Evolutionary conservation across 2,888 invertebrate species (phyloP), one percentile per base, ranked within the genome.

Genomic region (Philonicus albiceps): DNA sequence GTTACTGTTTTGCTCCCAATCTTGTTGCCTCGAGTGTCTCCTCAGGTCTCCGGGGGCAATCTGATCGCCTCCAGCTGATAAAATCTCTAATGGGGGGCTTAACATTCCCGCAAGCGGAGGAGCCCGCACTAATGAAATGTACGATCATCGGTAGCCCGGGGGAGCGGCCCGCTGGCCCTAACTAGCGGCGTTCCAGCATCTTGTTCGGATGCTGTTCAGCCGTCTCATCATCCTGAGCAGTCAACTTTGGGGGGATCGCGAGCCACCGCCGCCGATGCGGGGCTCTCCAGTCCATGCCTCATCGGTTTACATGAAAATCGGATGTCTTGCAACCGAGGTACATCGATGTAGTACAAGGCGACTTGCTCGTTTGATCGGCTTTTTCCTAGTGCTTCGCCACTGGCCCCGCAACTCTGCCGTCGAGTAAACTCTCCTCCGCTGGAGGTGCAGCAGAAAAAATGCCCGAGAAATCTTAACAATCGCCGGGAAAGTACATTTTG

Each of bases 281-380:
- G 80, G 30, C 72, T 75, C 43, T 11, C 27, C 19, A 75, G 85
- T 74, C 85, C 86, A 87, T 87, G 85, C 85, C 84, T 86, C 87
- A 87, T 86, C 80, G 85, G 53, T 86, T 86, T 86, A 87, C 87
- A 87, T 53, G 87, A 85, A 80, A 87, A 87, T 31, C 76, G 75
- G 84, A 86, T 87, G 87, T 87, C 86, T 86, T 87, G 78, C 85
- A 84, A 85, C 49, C 55, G 22, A 53, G 37, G 31, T 53, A 85
- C 85, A 74, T 75, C 75, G 53, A 53, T 85, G 75, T 85, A 75
- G 49, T 75, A 85, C 85, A 85, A 75, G 75, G 31, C 74, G 74
- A 49, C 31, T 22, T 75, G 40, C 30, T 75, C 75, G 49, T 74
- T 75, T 75, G 75, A 34, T 75, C 84, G 84, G 72, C 84, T 84